A percentile compares a stretch with the other conserved stretches of the same genome.
Conservation (phyloP, 1,140 invertebrate genomes). For the Yoshiicerus persimilis region DNA sequence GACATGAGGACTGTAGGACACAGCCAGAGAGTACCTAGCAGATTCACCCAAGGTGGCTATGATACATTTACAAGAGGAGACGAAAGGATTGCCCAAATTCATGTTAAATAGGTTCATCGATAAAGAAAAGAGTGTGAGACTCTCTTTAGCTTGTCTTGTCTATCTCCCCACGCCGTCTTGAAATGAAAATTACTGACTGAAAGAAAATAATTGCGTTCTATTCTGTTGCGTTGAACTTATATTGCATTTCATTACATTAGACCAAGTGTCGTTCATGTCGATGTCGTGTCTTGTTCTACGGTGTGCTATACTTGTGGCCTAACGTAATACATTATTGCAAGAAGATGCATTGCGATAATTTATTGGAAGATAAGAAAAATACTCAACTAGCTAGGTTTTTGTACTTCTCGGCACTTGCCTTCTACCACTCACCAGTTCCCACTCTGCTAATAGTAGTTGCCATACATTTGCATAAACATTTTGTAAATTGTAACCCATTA, state of each 20-base stretch:
- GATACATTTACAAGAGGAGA: neutral
- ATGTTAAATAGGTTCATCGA: slow-evolving; percentile 9
- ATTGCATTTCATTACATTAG: neutral
- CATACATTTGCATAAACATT: no score
- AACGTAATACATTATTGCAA: neutral
- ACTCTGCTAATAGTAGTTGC: no score
- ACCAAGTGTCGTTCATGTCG: neutral
- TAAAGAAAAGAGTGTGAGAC: slow-evolving; percentile 12
- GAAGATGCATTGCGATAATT: slow-evolving; percentile 8
- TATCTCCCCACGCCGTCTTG: neutral
- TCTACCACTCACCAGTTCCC: no score
- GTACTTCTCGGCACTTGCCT: neutral
- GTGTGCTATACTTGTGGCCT: neutral
- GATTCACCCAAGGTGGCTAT: no score
- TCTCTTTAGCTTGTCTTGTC: neutral
- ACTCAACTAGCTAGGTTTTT: neutral
- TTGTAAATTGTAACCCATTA: no score
- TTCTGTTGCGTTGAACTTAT: neutral
- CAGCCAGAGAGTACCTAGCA: neutral
- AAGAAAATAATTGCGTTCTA: neutral
- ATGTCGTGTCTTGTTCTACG: neutral
- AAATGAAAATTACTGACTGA: neutral
- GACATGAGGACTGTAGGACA: no score
- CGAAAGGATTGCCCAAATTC: neutral
- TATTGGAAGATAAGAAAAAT: neutral